These are phyloP conservation scores for Yponomeuta sedellus DNA, from an alignment of 2,888 invertebrate genomes.

Conservation along the genomic window DNA sequence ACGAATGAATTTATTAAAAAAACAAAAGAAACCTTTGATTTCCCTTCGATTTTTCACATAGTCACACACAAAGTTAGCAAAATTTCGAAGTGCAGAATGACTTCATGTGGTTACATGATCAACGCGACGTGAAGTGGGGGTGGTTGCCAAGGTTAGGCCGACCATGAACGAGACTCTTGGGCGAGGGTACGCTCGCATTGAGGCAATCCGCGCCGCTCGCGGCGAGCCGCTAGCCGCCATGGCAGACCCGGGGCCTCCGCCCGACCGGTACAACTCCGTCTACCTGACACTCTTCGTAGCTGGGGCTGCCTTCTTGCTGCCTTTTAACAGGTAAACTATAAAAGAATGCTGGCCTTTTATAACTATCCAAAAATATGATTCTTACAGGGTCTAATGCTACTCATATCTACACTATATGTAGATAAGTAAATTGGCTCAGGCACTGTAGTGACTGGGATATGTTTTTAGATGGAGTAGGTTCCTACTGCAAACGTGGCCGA, in stretches of 20 bases:
- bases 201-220: constrained; percentile 74
- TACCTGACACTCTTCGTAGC: constrained; percentile 87
- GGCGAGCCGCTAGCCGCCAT: constrained; percentile 49
- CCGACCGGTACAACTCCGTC: constrained; percentile 82
- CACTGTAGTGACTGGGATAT: too few relatives aligned
- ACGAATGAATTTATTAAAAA: not conserved
- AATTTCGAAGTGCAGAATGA: not conserved
- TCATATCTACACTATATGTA: too few relatives aligned
- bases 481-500: too few relatives aligned
- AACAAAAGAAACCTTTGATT: not conserved
- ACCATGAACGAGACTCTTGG: constrained; percentile 80
- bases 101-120: constrained; percentile 14
- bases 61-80: not conserved
- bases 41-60: not conserved
- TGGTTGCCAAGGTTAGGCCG: not conserved
- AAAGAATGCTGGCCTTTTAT: not conserved
- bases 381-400: not conserved
- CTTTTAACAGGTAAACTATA: constrained; percentile 87
- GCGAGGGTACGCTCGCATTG: constrained; percentile 80
- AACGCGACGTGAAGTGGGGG: constrained; percentile 21
- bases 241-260: constrained; percentile 77
- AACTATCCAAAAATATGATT: not conserved
- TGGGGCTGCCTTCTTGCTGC: constrained; percentile 92
- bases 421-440: too few relatives aligned
- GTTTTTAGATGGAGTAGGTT: too few relatives aligned